phyloP scores from a whole-genome alignment of 2,888 invertebrate genomes.

The Sinodicranocentrus sp. region DNA sequence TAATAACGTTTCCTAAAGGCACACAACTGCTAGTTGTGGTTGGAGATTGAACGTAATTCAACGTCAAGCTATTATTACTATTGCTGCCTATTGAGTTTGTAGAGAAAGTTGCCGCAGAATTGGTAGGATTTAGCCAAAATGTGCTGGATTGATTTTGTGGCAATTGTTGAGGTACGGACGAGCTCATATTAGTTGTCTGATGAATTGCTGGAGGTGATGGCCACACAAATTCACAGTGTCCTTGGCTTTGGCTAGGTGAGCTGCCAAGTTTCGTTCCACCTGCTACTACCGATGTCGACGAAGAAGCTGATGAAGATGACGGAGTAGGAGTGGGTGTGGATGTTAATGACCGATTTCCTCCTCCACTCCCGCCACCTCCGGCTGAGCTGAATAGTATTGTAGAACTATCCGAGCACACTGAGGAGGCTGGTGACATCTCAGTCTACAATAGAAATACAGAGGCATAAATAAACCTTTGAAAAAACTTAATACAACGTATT shows the following conservation, averaged over 20 bases:
- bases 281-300: slow-evolving; percentile 30
- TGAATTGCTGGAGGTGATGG: slow-evolving; percentile 56
- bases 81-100: slow-evolving; percentile 32
- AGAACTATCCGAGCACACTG: slow-evolving; percentile 74
- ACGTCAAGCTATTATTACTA: slow-evolving; percentile 55
- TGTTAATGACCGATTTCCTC: slow-evolving; percentile 65
- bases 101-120: slow-evolving; percentile 42
- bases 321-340: slow-evolving; percentile 71
- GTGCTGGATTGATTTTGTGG: slow-evolving; percentile 18
- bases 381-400: slow-evolving; percentile 61
- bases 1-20: slow-evolving; percentile 69
- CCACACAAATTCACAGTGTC: slow-evolving; percentile 72
- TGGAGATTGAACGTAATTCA: slow-evolving; percentile 63
- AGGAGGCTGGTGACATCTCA: slow-evolving; percentile 76
- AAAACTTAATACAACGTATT: slow-evolving; percentile 20
- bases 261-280: slow-evolving; percentile 55
- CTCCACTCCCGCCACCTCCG: slow-evolving; percentile 52
- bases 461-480: not conserved
- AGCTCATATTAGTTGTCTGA: slow-evolving; percentile 21
- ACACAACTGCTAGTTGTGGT: slow-evolving; percentile 65
- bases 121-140: slow-evolving; percentile 54
- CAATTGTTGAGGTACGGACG: not conserved
- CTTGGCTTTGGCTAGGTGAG: slow-evolving; percentile 68
- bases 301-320: slow-evolving; percentile 52
- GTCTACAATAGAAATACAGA: slow-evolving; percentile 67